A percentile compares a stretch with the other conserved stretches of the same genome.
These are phyloP conservation scores for Temnothorax rugatulus DNA, from an alignment of 2,888 invertebrate genomes.

Conservation along the genomic window DNA sequence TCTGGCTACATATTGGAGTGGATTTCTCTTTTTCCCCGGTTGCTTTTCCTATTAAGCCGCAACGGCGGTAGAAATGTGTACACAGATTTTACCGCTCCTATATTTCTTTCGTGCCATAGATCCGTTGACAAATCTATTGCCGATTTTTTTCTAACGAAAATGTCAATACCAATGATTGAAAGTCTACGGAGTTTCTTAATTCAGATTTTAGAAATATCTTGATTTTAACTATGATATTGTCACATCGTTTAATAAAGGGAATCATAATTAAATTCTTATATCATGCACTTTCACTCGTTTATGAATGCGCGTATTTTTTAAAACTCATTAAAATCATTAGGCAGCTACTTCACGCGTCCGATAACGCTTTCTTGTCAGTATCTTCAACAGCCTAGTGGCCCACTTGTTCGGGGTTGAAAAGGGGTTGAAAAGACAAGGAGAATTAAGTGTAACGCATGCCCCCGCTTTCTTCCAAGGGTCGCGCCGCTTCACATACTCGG, in stretches of 20 bases:
- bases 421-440: slow-evolving; percentile 77
- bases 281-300: slow-evolving; percentile 26
- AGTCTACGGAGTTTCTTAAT: background rate
- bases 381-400: slow-evolving; percentile 81
- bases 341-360: slow-evolving; percentile 56
- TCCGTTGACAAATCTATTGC: background rate
- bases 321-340: slow-evolving; percentile 70
- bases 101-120: slow-evolving; percentile 14
- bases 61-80: slow-evolving; percentile 12
- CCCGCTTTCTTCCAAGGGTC: slow-evolving; percentile 71
- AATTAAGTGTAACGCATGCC: slow-evolving; percentile 73
- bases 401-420: slow-evolving; percentile 77
- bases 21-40: slow-evolving; percentile 31
- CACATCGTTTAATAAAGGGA: background rate
- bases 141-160: background rate
- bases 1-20: slow-evolving; percentile 37
- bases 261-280: slow-evolving; percentile 41
- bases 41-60: slow-evolving; percentile 25
- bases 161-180: background rate
- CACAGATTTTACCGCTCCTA: slow-evolving; percentile 18
- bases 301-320: slow-evolving; percentile 48
- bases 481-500: slow-evolving; percentile 74
- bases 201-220: background rate
- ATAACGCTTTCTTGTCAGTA: slow-evolving; percentile 55
- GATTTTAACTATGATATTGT: background rate